A percentile compares a stretch with the other conserved stretches of the same genome.
These are phyloP conservation scores for Danionella cerebrum DNA, from an alignment of 2,113 vertebrate species.

Conservation along the genomic window DNA sequence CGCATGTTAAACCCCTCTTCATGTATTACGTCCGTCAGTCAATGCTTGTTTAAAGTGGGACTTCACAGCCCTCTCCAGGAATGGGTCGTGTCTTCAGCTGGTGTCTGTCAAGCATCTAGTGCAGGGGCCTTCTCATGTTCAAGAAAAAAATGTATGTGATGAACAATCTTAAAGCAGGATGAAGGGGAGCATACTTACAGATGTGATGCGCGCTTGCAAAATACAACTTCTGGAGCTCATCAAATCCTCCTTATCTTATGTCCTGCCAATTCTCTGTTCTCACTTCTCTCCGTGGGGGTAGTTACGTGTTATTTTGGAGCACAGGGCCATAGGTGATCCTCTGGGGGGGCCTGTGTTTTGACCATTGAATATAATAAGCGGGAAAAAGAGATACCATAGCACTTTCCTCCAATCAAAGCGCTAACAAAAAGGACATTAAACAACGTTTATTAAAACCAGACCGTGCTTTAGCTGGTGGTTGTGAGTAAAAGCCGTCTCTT, in stretches of 20 bases:
- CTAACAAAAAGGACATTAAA: constrained; percentile 46
- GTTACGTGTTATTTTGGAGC: constrained; percentile 64
- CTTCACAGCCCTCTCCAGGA: neutral
- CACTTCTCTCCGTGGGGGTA: constrained; percentile 50
- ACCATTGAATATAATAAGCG: constrained; percentile 52
- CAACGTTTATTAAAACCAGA: constrained; percentile 63
- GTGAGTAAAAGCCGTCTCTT: constrained; percentile 44
- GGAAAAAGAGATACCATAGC: constrained; percentile 35
- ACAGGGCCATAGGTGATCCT: constrained; percentile 58
- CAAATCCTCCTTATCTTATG: constrained; percentile 40
- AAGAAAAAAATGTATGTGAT: constrained; percentile 12
- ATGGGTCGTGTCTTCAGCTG: constrained; percentile 19
- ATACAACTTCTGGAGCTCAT: constrained; percentile 53
- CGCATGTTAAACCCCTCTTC: constrained; percentile 40
- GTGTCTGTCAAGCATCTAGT: constrained; percentile 52
- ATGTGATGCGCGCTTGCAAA: constrained; percentile 44
- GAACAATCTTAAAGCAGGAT: constrained; percentile 33
- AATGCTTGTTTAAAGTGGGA: neutral
- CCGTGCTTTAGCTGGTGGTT: constrained; percentile 29
- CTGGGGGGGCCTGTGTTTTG: constrained; percentile 51
- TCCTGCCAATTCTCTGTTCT: constrained; percentile 54
- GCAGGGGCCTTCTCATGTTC: constrained; percentile 42
- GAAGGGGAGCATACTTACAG: constrained; percentile 44
- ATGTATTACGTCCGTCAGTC: constrained; percentile 50
- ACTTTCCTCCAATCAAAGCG: constrained; percentile 46